phyloP scores from a whole-genome alignment of 1,140 invertebrate species.

The Cyrtorhinus lividipennis region DNA sequence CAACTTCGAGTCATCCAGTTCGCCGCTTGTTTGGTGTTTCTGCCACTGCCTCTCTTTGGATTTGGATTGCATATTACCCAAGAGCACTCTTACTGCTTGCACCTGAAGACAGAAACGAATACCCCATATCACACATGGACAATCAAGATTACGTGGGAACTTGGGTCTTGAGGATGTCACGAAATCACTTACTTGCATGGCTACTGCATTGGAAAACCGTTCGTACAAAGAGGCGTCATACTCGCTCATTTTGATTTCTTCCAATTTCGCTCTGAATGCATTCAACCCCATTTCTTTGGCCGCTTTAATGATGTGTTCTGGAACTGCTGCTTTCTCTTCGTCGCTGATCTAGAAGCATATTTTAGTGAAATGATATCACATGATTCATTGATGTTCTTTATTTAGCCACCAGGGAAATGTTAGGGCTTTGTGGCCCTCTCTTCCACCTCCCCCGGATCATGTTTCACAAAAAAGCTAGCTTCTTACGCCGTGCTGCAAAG shows the following conservation, averaged over 20 bases:
- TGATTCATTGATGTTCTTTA: no score
- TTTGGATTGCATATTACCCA: conserved; percentile 68
- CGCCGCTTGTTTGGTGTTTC: conserved; percentile 81
- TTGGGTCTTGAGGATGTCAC: no score
- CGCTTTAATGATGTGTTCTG: conserved; percentile 73
- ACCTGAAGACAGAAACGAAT: no score
- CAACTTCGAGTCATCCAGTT: conserved; percentile 87
- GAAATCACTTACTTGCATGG: conserved; percentile 47
- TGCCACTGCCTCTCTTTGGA: conserved; percentile 88
- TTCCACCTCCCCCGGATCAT: no score
- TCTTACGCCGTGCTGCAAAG: no score
- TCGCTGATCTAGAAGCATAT: conserved; percentile 59
- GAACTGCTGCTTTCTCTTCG: conserved; percentile 76
- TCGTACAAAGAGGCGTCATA: conserved; percentile 82
- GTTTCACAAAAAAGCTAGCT: no score
- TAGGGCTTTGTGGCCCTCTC: no score
- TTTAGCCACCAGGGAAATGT: no score
- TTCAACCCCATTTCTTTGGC: conserved; percentile 84
- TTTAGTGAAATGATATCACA: no score
- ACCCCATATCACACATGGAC: no score
- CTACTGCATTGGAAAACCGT: conserved; percentile 61
- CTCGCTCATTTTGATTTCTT: conserved; percentile 89
- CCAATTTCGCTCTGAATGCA: conserved; percentile 74
- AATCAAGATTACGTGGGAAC: no score
- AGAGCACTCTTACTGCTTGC: conserved; percentile 40